Conservation (phyloP, 1,140 invertebrate genomes). For the Nixonia krombeini region DNA sequence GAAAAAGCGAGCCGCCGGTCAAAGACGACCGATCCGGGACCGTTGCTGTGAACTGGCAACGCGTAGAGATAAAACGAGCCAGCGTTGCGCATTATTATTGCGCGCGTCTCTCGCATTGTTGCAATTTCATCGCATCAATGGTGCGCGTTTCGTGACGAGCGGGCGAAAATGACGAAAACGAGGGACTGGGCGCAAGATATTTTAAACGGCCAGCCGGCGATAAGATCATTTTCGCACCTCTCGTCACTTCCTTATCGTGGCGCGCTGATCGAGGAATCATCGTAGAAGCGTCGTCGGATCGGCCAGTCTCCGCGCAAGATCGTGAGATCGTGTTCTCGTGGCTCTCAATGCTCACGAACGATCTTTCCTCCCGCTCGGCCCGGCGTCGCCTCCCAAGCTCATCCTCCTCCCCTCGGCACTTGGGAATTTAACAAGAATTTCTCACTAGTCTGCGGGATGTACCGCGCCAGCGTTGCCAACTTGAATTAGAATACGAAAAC, state of each 20-base stretch:
- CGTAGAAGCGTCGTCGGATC: constrained; percentile 35
- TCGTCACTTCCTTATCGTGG: constrained; percentile 45
- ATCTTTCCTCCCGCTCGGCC: constrained; percentile 32
- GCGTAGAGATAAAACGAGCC: too few relatives aligned
- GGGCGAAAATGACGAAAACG: too few relatives aligned
- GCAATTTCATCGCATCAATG: too few relatives aligned
- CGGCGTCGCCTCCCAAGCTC: constrained; percentile 16
- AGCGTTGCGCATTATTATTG: too few relatives aligned
- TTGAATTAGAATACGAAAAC: neutral
- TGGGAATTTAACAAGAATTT: constrained; percentile 38
- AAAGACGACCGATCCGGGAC: too few relatives aligned
- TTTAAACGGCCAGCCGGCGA: constrained; percentile 8
- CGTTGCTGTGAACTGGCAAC: too few relatives aligned
- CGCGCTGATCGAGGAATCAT: constrained; percentile 47
- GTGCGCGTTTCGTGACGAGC: too few relatives aligned
- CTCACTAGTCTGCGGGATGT: constrained; percentile 26
- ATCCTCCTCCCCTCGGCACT: constrained; percentile 35
- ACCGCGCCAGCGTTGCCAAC: constrained; percentile 20
- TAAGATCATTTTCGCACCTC: constrained; percentile 45
- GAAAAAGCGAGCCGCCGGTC: too few relatives aligned
- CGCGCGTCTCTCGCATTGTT: too few relatives aligned
- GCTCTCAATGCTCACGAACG: constrained; percentile 46
- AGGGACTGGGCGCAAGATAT: neutral
- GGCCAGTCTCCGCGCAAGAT: constrained; percentile 38
- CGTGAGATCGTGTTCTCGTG: constrained; percentile 44